A percentile compares a stretch with the other conserved stretches of the same genome.
Conservation (phyloP, 2,888 invertebrate genomes). For the Drosophila paramelanica region DNA sequence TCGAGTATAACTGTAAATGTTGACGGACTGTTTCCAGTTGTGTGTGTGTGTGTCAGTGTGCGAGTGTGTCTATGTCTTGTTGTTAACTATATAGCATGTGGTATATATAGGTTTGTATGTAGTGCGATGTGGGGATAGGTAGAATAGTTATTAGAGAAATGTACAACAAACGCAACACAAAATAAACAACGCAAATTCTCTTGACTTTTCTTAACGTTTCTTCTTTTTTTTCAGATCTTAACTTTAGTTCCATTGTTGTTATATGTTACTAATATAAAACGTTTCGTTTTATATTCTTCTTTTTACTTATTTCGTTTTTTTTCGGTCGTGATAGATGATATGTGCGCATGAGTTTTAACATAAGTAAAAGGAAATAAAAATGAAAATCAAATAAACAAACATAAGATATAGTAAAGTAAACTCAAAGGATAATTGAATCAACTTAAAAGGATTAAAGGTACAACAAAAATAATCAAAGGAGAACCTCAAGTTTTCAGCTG, state of each 20-base stretch:
- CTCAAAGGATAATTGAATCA: slow-evolving; percentile 24
- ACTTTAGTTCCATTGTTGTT: slow-evolving; percentile 75
- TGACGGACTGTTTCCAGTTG: slow-evolving; percentile 10
- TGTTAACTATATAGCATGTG: slow-evolving; percentile 36
- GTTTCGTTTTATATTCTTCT: slow-evolving; percentile 31
- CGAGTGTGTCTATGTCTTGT: slow-evolving; percentile 14
- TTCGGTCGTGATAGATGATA: slow-evolving; percentile 62
- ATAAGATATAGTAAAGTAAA: slow-evolving; percentile 20
- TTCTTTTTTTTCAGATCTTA: slow-evolving; percentile 22
- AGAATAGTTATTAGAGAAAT: slow-evolving; percentile 56
- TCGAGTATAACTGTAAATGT: slow-evolving; percentile 5
- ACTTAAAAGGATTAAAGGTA: slow-evolving; percentile 35
- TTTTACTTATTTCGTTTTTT: slow-evolving; percentile 30
- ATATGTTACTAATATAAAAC: slow-evolving; percentile 39
- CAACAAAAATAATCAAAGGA: slow-evolving; percentile 41
- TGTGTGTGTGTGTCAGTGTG: slow-evolving; percentile 14
- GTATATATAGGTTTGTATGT: slow-evolving; percentile 27
- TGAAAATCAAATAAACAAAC: slow-evolving; percentile 19
- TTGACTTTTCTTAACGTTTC: slow-evolving; percentile 25
- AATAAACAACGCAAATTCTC: slow-evolving; percentile 75
- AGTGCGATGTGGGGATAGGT: slow-evolving; percentile 36
- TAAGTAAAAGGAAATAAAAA: slow-evolving; percentile 36
- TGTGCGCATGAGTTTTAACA: slow-evolving; percentile 82
- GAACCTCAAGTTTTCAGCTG: slow-evolving; percentile 75
- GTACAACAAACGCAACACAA: slow-evolving; percentile 79